Evolutionary conservation across 2,888 invertebrate species (phyloP).

Genomic region (Fissipunctia ypsillon): DNA sequence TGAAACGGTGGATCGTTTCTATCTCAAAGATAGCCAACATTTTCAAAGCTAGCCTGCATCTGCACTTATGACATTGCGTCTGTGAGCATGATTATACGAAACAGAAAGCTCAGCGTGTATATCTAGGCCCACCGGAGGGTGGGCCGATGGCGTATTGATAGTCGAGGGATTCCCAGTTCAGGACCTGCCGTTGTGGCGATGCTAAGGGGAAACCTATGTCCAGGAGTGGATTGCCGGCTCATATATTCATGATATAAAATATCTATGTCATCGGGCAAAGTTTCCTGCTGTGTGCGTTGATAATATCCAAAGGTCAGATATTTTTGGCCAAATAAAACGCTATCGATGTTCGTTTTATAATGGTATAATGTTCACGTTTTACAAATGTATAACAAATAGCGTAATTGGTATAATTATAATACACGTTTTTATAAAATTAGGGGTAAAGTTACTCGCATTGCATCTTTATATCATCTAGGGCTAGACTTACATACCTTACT

Average conservation of each 20-base stretch:
- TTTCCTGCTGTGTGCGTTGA: not conserved
- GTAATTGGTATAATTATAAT: slow-evolving; percentile 27
- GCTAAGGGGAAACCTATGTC: not conserved
- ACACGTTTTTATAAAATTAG: slow-evolving; percentile 2
- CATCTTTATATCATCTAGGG: slow-evolving; percentile 7
- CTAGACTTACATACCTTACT: slow-evolving; percentile 1
- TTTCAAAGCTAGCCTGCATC: not conserved
- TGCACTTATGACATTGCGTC: not conserved
- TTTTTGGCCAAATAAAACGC: slow-evolving; percentile 7
- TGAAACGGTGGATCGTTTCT: not conserved
- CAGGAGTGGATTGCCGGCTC: not conserved
- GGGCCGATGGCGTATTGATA: not conserved
- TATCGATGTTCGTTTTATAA: slow-evolving; percentile 13
- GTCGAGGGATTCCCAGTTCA: not conserved
- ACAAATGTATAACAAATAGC: slow-evolving; percentile 65
- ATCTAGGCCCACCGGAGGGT: not conserved
- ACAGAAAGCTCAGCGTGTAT: not conserved
- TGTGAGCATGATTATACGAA: not conserved
- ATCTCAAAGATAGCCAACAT: not conserved
- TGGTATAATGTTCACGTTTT: slow-evolving; percentile 58
- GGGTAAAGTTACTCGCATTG: slow-evolving; percentile 1
- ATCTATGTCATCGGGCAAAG: not conserved
- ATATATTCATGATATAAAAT: not conserved
- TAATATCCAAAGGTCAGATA: not conserved
- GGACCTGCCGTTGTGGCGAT: not conserved